Base-by-base conservation (phyloP, 2,113 vertebrate species). In the Solea senegalensis region DNA sequence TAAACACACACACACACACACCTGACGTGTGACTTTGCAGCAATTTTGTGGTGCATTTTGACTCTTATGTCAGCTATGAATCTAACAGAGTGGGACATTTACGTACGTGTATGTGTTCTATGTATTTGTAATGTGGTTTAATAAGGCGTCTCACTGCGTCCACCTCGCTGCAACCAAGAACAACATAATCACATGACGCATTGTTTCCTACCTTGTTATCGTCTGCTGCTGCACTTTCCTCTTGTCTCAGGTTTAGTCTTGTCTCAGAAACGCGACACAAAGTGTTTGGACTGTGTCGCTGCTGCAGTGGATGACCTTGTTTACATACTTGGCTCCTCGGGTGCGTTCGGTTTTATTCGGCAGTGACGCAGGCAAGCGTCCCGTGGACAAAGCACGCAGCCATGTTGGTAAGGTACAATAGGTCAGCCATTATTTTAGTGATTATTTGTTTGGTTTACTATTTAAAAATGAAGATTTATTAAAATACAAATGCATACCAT, bases 301-400 rank as follows among this genome's bases (percentile, higher is more conserved):
- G 77, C 89, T 86, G 92, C 92, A 89, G 88, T 72, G 79, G 61
- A 82, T 88, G 90, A 92, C 92, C 92, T 92, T 92, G 92, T 92
- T 94, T 92, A 93, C 91, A 81, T 69, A 76, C 56, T 72, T 49
- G 53, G 78, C 57, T 34, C 39, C 0, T 88, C 90, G 91, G 82
- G 55, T 1, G 39, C 0, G 8, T 72, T 91, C 92, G 92, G 74
- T n/a, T 69, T 53, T 86, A 58, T 88, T 65, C 92, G 88, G 56
- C 48, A 39, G 48, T 80, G 84, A 88, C 81, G 87, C 21, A 59
- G 5, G 16, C 54, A 55, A 55, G 8, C 1, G 28, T 14, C 8
- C 8, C 5, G 8, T 21, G 52, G 66, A 55, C 61, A 3, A 4
- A 16, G 45, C 2, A 21, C 1, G 59, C 79, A 1, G 77, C 63